These are phyloP conservation scores for Amblyjoppa proteus DNA, from an alignment of 2,888 invertebrate genomes.

Conservation along the genomic window DNA sequence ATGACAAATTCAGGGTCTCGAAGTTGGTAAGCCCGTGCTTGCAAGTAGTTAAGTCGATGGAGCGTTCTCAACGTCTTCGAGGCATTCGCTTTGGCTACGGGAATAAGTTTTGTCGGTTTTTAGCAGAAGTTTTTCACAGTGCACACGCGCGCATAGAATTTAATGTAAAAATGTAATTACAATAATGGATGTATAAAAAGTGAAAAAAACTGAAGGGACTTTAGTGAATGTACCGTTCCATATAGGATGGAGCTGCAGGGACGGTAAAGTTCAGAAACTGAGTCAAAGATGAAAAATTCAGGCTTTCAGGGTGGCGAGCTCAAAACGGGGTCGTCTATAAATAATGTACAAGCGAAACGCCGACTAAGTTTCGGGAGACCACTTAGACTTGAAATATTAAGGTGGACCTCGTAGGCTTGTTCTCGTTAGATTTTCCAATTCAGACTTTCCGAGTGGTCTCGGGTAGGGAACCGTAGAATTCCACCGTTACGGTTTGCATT, in stretches of 20 bases:
- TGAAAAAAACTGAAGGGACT: background rate
- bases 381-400: conserved; percentile 73
- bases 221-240: background rate
- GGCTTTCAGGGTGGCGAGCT: conserved; percentile 18
- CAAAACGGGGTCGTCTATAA: conserved; percentile 74
- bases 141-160: background rate
- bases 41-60: no score
- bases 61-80: no score
- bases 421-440: conserved; percentile 67
- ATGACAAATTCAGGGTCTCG: conserved; percentile 17
- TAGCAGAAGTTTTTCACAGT: no score
- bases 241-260: background rate
- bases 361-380: conserved; percentile 65
- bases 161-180: background rate
- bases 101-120: no score
- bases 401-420: conserved; percentile 42
- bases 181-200: background rate
- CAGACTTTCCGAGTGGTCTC: conserved; percentile 25
- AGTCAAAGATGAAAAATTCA: conserved; percentile 16
- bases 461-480: conserved; percentile 30
- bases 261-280: background rate
- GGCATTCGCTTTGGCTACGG: no score
- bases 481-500: background rate
- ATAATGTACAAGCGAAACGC: conserved; percentile 70
- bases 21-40: conserved; percentile 14